These are phyloP conservation scores for Heliconius himera DNA, from an alignment of 1,140 invertebrate species.

Conservation along the genomic window DNA sequence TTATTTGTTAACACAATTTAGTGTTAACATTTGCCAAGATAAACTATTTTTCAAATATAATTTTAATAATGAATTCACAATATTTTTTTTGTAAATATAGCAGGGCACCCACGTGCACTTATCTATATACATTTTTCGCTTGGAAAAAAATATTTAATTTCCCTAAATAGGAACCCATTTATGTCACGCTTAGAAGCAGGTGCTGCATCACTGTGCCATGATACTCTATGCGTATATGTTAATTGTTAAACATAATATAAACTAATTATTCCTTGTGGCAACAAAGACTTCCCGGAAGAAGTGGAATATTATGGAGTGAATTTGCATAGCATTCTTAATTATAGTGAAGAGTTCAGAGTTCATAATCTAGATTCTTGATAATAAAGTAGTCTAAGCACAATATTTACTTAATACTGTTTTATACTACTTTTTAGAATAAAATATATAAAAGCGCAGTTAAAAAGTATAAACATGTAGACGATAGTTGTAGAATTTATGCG, in stretches of 20 bases:
- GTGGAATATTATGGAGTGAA: not conserved
- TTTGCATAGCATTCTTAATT: not conserved
- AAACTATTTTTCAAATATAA: too few relatives aligned
- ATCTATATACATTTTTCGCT: too few relatives aligned
- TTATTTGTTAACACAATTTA: too few relatives aligned
- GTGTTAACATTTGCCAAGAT: too few relatives aligned
- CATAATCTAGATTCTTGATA: not conserved
- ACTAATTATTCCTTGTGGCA: not conserved
- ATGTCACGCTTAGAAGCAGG: too few relatives aligned
- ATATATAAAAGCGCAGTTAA: not conserved
- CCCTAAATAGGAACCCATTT: too few relatives aligned
- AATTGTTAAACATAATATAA: not conserved
- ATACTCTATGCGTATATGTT: too few relatives aligned
- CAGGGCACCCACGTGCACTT: too few relatives aligned
- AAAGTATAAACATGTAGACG: not conserved
- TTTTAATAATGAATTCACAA: too few relatives aligned
- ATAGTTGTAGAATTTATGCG: not conserved
- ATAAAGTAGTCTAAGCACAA: not conserved
- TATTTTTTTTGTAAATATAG: too few relatives aligned
- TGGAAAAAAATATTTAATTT: too few relatives aligned
- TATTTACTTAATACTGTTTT: not conserved
- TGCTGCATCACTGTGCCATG: too few relatives aligned
- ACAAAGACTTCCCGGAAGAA: not conserved
- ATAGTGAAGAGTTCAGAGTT: not conserved
- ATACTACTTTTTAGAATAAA: not conserved